Conservation (phyloP, 2,888 invertebrate species). For the Rhimphoctona megacephalus region DNA sequence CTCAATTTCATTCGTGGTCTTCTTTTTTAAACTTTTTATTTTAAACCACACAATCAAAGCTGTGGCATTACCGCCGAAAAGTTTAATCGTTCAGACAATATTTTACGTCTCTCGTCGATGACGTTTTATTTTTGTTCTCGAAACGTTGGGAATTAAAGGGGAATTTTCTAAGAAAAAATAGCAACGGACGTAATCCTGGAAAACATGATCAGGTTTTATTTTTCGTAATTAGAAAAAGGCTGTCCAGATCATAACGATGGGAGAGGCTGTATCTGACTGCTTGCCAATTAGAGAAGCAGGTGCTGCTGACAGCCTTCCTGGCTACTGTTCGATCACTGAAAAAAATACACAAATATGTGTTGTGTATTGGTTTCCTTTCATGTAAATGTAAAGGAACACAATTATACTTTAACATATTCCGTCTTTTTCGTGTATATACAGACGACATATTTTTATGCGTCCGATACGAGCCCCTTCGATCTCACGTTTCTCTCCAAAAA, state of each 20-base stretch:
- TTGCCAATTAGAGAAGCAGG: conserved; percentile 57
- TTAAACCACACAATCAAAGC: conserved; percentile 6
- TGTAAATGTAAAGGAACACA: background rate
- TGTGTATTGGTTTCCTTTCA: conserved; percentile 4
- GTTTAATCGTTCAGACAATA: conserved; percentile 20
- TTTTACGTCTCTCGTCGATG: conserved; percentile 18
- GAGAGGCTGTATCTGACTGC: conserved; percentile 41
- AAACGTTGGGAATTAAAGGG: background rate
- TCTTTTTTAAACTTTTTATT: background rate
- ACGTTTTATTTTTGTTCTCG: background rate
- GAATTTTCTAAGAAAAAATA: background rate
- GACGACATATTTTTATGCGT: conserved; percentile 23
- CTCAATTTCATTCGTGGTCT: background rate
- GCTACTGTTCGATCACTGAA: conserved; percentile 46
- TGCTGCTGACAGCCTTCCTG: conserved; percentile 52
- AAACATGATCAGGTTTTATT: conserved; percentile 16
- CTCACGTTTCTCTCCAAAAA: conserved; percentile 54
- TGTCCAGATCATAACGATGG: conserved; percentile 22
- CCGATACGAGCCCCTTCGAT: conserved; percentile 22
- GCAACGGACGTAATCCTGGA: conserved; percentile 19
- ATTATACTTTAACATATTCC: background rate
- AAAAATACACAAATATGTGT: background rate
- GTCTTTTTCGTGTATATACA: background rate
- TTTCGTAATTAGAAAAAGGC: conserved; percentile 48
- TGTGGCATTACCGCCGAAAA: conserved; percentile 6